Conservation (phyloP, 2,888 invertebrate species). For the Morpho helenor region DNA sequence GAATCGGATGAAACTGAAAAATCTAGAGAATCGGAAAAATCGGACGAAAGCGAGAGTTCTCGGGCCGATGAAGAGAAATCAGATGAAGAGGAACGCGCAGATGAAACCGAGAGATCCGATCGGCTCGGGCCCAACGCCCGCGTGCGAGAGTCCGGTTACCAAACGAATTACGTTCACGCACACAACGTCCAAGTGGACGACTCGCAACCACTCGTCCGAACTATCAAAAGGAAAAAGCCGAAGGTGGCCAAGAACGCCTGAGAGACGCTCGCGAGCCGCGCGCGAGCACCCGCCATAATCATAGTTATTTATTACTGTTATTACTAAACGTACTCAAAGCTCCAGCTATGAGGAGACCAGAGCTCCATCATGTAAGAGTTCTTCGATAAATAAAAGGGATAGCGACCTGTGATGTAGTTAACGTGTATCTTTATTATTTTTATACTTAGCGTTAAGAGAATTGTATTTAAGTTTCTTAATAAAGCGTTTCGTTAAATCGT, state of each 20-base stretch:
- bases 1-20: slow-evolving; percentile 34
- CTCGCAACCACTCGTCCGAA: slow-evolving; percentile 35
- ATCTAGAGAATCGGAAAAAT: slow-evolving; percentile 29
- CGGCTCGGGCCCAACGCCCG: slow-evolving; percentile 53
- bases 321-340: slow-evolving; percentile 31
- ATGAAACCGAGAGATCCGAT: slow-evolving; percentile 40
- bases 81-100: slow-evolving; percentile 36
- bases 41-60: slow-evolving; percentile 32
- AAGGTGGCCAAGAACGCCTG: slow-evolving; percentile 31
- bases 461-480: slow-evolving; percentile 69
- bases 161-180: slow-evolving; percentile 56
- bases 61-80: slow-evolving; percentile 27
- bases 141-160: slow-evolving; percentile 53
- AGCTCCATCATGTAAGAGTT: slow-evolving; percentile 11
- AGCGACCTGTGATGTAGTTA: slow-evolving; percentile 46
- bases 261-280: slow-evolving; percentile 24
- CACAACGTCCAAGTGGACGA: slow-evolving; percentile 56
- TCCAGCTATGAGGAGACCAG: slow-evolving; percentile 7
- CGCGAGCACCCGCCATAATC: slow-evolving; percentile 56
- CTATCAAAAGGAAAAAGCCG: slow-evolving; percentile 32
- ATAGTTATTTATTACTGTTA: slow-evolving; percentile 64
- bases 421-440: slow-evolving; percentile 56
- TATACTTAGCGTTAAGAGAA: slow-evolving; percentile 60
- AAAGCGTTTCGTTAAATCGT: slow-evolving; percentile 65
- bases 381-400: slow-evolving; percentile 5